Evolutionary conservation across 2,797 vertebrate species (phyloP), one percentile per base, ranked within the genome.

Genomic region (Artibeus lituratus): DNA sequence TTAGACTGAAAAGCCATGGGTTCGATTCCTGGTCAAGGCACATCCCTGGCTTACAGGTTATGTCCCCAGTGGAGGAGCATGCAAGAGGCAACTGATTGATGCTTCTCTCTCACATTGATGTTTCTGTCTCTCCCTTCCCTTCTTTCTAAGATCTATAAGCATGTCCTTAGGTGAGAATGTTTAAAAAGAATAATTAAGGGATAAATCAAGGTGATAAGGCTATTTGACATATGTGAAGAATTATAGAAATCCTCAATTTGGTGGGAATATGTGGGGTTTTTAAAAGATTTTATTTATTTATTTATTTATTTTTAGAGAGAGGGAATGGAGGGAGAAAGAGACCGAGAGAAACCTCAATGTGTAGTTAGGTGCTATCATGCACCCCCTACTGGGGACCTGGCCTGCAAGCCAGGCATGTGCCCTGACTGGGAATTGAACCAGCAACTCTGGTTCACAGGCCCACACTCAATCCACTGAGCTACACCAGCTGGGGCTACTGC

Each of bases 151-250:
- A 65, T 65, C 62, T n/a, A 3, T 65, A 65, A 65, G 62, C 14
- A n/a, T 65, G 32, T 65, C 62, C 62, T 65, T 14, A 65, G 62
- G 29, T 65, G 32, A 65, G 62, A 65, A 65, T 16, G 14, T 65
- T n/a, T 32, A 7, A 65, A 65, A 94, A 95, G n/a, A 59, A 53
- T 74, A 83, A 69, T 84, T 88, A 94, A 81, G 32, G 11, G 47
- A 62, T 92, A 88, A 96, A 77, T 10, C 21, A 83, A 89, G 57
- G 44, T 87, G 73, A 87, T 21, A 87, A 55, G 19, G 18, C 16
- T 73, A 8, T 92, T 93, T 96, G 57, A 86, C 82, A 85, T 55
- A 9, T 47, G 3, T 85, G 53, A 49, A 90, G 76, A 95, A 94
- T 94, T 84, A 39, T 16, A 84, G 83, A 94, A 87, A 81, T 92